These are phyloP conservation scores for Phenacoccus solenopsis DNA, from an alignment of 1,140 invertebrate species.

Conservation along the genomic window DNA sequence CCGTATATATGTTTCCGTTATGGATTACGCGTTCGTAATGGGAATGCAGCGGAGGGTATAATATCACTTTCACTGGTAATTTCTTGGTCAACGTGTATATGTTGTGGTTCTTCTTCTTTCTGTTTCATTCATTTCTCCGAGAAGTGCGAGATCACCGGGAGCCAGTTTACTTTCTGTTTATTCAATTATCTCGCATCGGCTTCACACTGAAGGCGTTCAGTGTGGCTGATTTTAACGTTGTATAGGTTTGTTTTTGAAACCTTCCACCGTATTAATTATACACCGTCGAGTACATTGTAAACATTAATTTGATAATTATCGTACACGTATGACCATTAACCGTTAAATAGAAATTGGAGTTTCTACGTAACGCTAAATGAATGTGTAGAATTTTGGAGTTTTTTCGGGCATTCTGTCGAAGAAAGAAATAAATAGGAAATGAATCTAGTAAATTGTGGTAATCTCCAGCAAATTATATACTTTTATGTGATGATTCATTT, in stretches of 20 bases:
- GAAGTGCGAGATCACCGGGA: conserved; percentile 1
- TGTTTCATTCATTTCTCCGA: conserved; percentile 12
- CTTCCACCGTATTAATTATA: neutral
- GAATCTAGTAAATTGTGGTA: too few species aligned
- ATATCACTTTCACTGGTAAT: conserved; percentile 14
- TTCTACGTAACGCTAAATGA: neutral
- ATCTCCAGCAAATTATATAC: too few species aligned
- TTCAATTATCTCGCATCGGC: conserved; percentile 8
- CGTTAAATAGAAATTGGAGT: neutral
- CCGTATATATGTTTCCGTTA: conserved; percentile 7
- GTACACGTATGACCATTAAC: neutral
- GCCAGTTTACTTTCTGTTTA: conserved; percentile 9
- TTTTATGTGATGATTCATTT: too few species aligned
- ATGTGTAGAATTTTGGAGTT: too few species aligned
- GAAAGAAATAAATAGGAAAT: too few species aligned
- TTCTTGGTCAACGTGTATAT: conserved; percentile 5
- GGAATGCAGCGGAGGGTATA: conserved; percentile 1
- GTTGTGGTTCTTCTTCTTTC: neutral
- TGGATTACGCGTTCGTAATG: neutral
- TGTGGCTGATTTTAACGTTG: neutral
- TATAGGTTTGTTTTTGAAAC: neutral
- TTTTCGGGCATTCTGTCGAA: too few species aligned
- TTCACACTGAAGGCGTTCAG: conserved; percentile 5
- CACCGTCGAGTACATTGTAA: too few species aligned
- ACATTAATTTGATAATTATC: neutral